A percentile compares a stretch with the other conserved stretches of the same genome.
phyloP scores from a whole-genome alignment of 2,113 vertebrate genomes.

The Antigone vipio region DNA sequence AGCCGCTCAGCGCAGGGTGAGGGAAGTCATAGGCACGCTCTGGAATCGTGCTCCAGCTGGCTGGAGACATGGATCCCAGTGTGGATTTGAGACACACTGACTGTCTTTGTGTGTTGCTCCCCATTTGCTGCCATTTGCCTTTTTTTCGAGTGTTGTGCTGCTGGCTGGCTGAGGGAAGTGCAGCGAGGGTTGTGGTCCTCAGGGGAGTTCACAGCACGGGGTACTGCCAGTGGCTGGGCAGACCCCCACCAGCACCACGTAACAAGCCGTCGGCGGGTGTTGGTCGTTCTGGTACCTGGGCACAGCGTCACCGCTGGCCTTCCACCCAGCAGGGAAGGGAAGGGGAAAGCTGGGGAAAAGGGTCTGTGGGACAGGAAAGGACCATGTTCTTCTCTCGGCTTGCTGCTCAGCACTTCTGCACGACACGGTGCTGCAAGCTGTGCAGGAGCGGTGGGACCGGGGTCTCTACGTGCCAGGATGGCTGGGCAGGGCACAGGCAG shows the following conservation, averaged over 20 bases:
- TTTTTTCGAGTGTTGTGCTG: fast-evolving
- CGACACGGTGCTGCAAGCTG: not conserved
- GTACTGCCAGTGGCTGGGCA: fast-evolving
- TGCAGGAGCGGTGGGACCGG: not conserved
- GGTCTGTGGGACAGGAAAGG: not conserved
- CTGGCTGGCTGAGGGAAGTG: not conserved
- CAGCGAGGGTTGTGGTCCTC: not conserved
- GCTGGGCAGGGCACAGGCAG: not conserved
- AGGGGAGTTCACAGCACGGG: not conserved
- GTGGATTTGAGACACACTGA: fast-evolving
- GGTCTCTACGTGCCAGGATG: fast-evolving
- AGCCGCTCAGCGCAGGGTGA: not conserved
- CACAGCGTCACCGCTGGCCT: not conserved
- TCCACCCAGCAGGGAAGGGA: not conserved
- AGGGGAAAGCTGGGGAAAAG: not conserved
- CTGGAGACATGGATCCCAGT: not conserved
- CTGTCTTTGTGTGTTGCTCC: not conserved
- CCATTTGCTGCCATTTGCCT: not conserved
- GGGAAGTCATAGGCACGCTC: fast-evolving
- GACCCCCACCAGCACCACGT: not conserved
- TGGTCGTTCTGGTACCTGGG: not conserved
- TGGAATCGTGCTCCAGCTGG: not conserved
- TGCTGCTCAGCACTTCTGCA: not conserved
- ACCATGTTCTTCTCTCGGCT: not conserved
- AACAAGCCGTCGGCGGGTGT: not conserved